Evolutionary conservation across 1,140 invertebrate genomes (phyloP).

Genomic region (Zaprionus inermis): DNA sequence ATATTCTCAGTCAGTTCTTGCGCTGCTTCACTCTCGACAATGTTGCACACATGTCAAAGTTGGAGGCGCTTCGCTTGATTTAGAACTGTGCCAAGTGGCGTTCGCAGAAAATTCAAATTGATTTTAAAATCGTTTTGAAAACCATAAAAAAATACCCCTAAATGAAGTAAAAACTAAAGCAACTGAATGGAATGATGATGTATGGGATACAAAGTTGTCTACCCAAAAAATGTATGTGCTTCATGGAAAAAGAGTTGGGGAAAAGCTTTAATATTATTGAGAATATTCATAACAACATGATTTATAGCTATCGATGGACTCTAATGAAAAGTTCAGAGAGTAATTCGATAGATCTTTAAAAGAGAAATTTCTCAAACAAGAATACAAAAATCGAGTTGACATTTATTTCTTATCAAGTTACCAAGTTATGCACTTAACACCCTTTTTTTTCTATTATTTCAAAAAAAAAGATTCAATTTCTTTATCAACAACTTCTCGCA

Average conservation of each 20-base stretch:
- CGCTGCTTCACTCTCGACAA: conserved; percentile 47
- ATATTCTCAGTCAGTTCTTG: conserved; percentile 6
- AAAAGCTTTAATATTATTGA: neutral
- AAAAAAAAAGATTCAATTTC: neutral
- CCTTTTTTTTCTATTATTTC: neutral
- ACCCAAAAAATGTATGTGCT: neutral
- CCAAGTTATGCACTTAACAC: neutral
- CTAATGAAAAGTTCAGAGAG: no score
- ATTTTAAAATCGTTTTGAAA: conserved; percentile 80
- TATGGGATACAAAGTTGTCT: conserved; percentile 39
- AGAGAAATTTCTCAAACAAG: neutral
- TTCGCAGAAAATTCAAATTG: conserved; percentile 74
- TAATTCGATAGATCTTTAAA: no score
- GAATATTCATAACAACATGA: neutral
- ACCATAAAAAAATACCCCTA: conserved; percentile 57
- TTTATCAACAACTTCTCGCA: neutral
- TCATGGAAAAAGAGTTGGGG: neutral
- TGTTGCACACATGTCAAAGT: conserved; percentile 77
- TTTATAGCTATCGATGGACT: no score
- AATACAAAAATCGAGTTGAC: neutral
- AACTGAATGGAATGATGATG: conserved; percentile 15
- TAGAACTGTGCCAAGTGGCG: conserved; percentile 78
- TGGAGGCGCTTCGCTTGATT: conserved; percentile 78
- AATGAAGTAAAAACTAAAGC: neutral
- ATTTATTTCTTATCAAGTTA: conserved; percentile 5